Conservation (phyloP, 2,113 vertebrate species). For the Furnarius figulus region DNA sequence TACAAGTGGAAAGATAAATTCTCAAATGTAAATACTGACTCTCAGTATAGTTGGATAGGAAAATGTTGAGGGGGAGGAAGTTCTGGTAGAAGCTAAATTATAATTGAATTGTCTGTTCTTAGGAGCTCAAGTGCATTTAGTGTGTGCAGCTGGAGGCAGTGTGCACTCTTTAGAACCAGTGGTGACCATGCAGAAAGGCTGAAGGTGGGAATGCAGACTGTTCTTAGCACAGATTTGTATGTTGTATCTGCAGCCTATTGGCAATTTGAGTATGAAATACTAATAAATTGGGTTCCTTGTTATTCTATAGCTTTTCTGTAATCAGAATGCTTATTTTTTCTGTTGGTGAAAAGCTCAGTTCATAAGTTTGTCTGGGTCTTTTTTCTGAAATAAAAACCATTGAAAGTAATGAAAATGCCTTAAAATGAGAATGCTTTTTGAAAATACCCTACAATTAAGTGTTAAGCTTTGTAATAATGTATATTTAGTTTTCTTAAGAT, state of each 20-base stretch:
- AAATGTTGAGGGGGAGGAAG: not conserved
- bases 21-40: not conserved
- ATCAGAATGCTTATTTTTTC: not conserved
- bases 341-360: too few relatives aligned
- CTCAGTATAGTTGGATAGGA: not conserved
- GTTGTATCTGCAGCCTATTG: not conserved
- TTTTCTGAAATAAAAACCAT: not conserved
- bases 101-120: not conserved
- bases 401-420: not conserved
- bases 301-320: not conserved
- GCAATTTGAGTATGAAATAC: not conserved
- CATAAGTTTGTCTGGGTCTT: not conserved
- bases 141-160: not conserved
- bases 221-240: not conserved
- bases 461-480: not conserved
- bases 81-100: not conserved
- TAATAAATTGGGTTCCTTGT: not conserved
- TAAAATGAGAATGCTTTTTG: not conserved
- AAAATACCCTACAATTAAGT: not conserved
- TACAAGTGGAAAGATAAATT: not conserved
- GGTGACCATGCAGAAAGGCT: not conserved
- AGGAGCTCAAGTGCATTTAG: not conserved
- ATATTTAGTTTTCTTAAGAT: not conserved
- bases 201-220: not conserved
- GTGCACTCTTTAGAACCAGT: not conserved